Percentiles rank a stretch among this genome's conserved stretches.
These are phyloP conservation scores for Drosophila limbata DNA, from an alignment of 2,888 invertebrate species.

Conservation along the genomic window DNA sequence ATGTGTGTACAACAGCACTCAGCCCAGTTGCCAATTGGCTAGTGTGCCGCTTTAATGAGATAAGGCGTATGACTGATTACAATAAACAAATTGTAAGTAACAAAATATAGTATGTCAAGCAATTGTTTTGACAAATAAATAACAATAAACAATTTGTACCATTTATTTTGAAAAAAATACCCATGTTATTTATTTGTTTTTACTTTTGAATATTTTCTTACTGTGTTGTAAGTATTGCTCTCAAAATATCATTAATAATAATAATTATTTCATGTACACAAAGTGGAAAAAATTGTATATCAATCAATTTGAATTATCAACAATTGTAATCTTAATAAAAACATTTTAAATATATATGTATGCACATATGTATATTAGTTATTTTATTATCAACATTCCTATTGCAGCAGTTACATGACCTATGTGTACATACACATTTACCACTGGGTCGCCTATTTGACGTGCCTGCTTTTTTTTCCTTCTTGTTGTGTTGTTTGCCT, in stretches of 20 bases:
- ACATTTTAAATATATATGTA: background rate
- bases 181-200: no score
- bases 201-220: no score
- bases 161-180: no score
- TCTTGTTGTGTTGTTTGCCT: slow-evolving; percentile 53
- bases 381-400: slow-evolving; percentile 21
- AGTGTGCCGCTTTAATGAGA: slow-evolving; percentile 13
- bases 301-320: background rate
- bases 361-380: no score
- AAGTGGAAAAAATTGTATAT: background rate
- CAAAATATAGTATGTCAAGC: background rate
- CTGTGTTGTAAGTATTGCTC: no score
- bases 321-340: slow-evolving; percentile 1
- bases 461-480: slow-evolving; percentile 44
- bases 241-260: background rate
- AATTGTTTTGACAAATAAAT: no score
- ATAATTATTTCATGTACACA: background rate
- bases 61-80: slow-evolving; percentile 5
- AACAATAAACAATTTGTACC: no score
- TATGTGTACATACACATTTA: slow-evolving; percentile 34
- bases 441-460: slow-evolving; percentile 55
- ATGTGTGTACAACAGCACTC: slow-evolving; percentile 61
- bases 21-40: slow-evolving; percentile 54
- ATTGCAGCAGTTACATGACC: slow-evolving; percentile 32
- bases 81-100: slow-evolving; percentile 10